phyloP scores from a whole-genome alignment of 2,888 invertebrate genomes.

The Anarsia innoxiella region DNA sequence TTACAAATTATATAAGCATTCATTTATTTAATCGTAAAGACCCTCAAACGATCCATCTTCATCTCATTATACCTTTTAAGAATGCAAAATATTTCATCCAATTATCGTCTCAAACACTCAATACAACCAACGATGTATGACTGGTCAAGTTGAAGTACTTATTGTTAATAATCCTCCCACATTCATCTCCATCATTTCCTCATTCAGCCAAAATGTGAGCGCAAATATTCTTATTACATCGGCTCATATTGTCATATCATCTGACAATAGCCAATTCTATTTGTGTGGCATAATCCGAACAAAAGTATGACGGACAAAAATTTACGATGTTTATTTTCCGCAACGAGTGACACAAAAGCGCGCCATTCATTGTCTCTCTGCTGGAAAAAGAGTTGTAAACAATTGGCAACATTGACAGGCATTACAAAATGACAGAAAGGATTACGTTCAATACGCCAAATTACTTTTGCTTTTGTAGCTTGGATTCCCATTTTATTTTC shows the following conservation, averaged over 20 bases:
- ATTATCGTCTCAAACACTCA: no score
- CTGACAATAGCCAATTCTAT: slow-evolving; percentile 32
- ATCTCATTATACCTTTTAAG: no score
- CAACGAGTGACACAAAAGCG: slow-evolving; percentile 52
- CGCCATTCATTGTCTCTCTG: slow-evolving; percentile 56
- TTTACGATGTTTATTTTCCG: slow-evolving; percentile 63
- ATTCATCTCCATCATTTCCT: slow-evolving; percentile 2
- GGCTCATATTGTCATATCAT: slow-evolving; percentile 21
- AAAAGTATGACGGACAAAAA: slow-evolving; percentile 49
- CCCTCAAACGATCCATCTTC: no score
- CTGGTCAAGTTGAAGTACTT: no score
- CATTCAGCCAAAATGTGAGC: slow-evolving; percentile 16
- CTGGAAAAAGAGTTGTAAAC: slow-evolving; percentile 55
- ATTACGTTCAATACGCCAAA: slow-evolving; percentile 37
- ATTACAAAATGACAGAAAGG: slow-evolving; percentile 61
- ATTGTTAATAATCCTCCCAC: neutral
- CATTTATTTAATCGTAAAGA: no score
- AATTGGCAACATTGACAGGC: slow-evolving; percentile 67
- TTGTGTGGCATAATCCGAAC: slow-evolving; percentile 50
- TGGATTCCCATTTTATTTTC: neutral
- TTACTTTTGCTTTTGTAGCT: slow-evolving; percentile 13
- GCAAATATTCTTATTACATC: slow-evolving; percentile 26
- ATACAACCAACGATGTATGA: no score
- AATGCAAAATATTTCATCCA: no score
- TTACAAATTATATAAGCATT: no score